These are phyloP conservation scores for Potamarius usumacintae DNA, from an alignment of 2,113 vertebrate species.

Conservation along the genomic window DNA sequence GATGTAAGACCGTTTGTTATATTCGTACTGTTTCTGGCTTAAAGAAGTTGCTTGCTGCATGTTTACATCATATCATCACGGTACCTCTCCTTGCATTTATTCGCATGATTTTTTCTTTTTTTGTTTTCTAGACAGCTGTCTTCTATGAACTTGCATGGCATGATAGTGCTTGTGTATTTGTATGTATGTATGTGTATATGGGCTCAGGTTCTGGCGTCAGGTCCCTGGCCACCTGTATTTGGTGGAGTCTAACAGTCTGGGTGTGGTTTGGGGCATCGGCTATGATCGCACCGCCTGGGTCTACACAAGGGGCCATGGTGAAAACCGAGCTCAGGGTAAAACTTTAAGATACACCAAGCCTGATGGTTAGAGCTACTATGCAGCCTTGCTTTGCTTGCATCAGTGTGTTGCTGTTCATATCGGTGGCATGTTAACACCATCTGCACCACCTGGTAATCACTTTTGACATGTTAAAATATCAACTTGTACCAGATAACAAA, in stretches of 20 bases:
- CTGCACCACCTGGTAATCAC: background rate
- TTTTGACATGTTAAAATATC: background rate
- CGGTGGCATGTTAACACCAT: background rate
- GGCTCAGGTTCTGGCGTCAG: slow-evolving; percentile 93
- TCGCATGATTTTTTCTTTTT: background rate
- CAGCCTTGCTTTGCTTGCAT: slow-evolving; percentile 19
- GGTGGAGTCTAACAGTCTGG: slow-evolving; percentile 85
- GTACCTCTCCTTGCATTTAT: background rate
- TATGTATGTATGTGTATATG: slow-evolving; percentile 48
- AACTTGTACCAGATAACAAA: slow-evolving; percentile 1
- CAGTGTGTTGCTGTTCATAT: background rate
- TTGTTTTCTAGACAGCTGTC: background rate
- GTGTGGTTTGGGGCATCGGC: slow-evolving; percentile 93
- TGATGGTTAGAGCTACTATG: background rate
- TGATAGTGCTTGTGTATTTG: slow-evolving; percentile 19
- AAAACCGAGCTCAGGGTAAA: slow-evolving; percentile 83
- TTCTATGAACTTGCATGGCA: slow-evolving; percentile 36
- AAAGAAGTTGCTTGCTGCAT: slow-evolving; percentile 6
- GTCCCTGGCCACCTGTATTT: slow-evolving; percentile 88
- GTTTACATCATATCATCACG: background rate
- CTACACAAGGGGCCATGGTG: slow-evolving; percentile 80
- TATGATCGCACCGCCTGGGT: slow-evolving; percentile 91
- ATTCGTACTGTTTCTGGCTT: background rate
- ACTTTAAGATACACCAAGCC: background rate
- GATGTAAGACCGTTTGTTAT: slow-evolving; percentile 79